Base-by-base conservation (phyloP, 2,113 vertebrate genomes). In the Microtus richardsoni region DNA sequence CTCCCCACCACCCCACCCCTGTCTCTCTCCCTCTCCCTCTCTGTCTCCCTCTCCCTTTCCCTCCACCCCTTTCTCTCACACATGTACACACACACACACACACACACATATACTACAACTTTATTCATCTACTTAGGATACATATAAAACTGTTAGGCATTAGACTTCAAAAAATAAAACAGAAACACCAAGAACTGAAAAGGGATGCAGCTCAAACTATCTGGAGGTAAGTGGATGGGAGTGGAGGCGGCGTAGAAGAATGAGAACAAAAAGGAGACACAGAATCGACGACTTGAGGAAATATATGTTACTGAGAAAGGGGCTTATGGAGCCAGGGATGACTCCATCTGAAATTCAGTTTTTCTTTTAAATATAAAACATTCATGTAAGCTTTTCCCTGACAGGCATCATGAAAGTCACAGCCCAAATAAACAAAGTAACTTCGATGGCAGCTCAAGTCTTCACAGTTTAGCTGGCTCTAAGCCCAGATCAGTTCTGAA, bases 391-490 rank as follows among this genome's bases (percentile, higher is more conserved):
- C 66, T 91, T 95, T 83, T 96, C 64, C 92, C 95, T 94, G 74
- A 91, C 71, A 91, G 87, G 83, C 92, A 96, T 86, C 68, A 95
- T 94, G 94, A 95, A 96, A 96, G 82, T 95, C 87, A 95, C n/a
- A 85, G 68, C 73, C 95, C 93, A 97, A 97, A 96, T 89, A 97
- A 97, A 97, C 88, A 96, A 94, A 92, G 73, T 74, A 87, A 95
- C 83, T 96, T 91, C 89, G 52, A 80, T 41, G 94, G 94, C 87
- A 95, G 78, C 87, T 96, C 96, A 91, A 95, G 58, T 58, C 79
- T 97, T 89, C 82, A 91, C 39, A 47, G 89, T 74, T 91, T 70
- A 52, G 52, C 90, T 96, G 88, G 94, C 93, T 22, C 4, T 62
- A 82, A 88, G 91, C 97, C 96, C 95, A 94, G 95, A 93, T 77